A percentile compares a stretch with the other conserved stretches of the same genome.
These are phyloP conservation scores for Fundulus diaphanus DNA, from an alignment of 2,797 vertebrate species.

Conservation along the genomic window DNA sequence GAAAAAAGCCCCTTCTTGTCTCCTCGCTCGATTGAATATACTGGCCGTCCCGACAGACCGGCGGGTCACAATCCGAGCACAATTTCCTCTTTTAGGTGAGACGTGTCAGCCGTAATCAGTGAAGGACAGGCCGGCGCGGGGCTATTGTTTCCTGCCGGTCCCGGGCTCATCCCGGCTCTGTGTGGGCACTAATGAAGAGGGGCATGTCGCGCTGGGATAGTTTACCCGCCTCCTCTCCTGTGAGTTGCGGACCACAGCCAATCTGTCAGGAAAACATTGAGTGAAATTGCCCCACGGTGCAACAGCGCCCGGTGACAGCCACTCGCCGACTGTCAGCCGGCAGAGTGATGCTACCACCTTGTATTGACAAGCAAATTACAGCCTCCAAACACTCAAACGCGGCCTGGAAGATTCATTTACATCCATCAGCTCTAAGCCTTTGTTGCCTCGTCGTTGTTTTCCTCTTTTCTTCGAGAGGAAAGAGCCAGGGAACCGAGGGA, in stretches of 20 bases:
- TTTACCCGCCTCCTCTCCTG: slow-evolving; percentile 92
- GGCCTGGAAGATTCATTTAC: slow-evolving; percentile 89
- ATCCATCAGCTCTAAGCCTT: slow-evolving; percentile 85
- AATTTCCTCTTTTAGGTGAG: slow-evolving; percentile 84
- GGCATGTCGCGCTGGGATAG: slow-evolving; percentile 91
- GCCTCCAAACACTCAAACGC: slow-evolving; percentile 88
- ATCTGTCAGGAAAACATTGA: slow-evolving; percentile 97
- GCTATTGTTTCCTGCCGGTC: slow-evolving; percentile 81
- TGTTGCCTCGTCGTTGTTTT: slow-evolving; percentile 72
- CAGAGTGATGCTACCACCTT: slow-evolving; percentile 78
- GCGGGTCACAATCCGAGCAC: slow-evolving; percentile 73
- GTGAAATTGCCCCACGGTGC: slow-evolving; percentile 94
- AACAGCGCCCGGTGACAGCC: slow-evolving; percentile 91
- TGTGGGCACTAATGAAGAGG: slow-evolving; percentile 95
- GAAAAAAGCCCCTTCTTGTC: slow-evolving; percentile 77
- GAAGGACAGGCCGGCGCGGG: slow-evolving; percentile 73
- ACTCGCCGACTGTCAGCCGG: slow-evolving; percentile 80
- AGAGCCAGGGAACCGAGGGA: slow-evolving; percentile 41
- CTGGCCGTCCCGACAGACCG: slow-evolving; percentile 61
- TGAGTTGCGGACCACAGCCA: slow-evolving; percentile 91
- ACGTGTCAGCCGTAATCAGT: slow-evolving; percentile 84
- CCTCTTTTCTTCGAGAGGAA: slow-evolving; percentile 53
- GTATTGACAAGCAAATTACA: slow-evolving; percentile 97
- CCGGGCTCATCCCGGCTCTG: slow-evolving; percentile 84
- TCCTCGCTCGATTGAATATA: slow-evolving; percentile 67